These are phyloP conservation scores for Ptilodon capucinus DNA, from an alignment of 2,888 invertebrate species.

Conservation along the genomic window DNA sequence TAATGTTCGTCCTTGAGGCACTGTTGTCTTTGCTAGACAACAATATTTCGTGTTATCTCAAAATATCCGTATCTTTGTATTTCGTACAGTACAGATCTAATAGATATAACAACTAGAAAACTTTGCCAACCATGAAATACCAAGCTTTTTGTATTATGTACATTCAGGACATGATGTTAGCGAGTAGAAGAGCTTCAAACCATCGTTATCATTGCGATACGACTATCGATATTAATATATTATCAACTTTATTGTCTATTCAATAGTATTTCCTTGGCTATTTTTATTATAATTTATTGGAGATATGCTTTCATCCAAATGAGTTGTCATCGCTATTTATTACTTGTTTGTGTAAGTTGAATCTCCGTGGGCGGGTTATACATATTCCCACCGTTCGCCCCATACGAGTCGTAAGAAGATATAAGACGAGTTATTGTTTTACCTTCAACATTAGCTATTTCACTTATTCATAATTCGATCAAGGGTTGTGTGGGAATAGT, in stretches of 20 bases:
- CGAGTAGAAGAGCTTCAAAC: conserved; percentile 1
- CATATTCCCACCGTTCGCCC: not conserved
- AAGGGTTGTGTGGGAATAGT: too few relatives aligned
- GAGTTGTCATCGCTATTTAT: conserved; percentile 24
- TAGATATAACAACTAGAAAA: not conserved
- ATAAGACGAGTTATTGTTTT: too few relatives aligned
- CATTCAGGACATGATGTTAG: not conserved
- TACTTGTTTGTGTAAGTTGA: not conserved
- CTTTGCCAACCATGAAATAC: not conserved
- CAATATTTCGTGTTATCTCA: too few relatives aligned
- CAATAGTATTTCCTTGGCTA: conserved; percentile 35
- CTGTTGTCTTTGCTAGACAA: too few relatives aligned
- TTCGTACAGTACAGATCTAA: too few relatives aligned
- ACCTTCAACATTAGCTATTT: too few relatives aligned
- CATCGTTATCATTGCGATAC: conserved; percentile 24
- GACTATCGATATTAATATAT: conserved; percentile 32
- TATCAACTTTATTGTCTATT: conserved; percentile 36
- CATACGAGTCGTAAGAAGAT: not conserved
- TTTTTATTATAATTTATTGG: conserved; percentile 30
- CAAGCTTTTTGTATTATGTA: not conserved
- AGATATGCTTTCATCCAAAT: conserved; percentile 18
- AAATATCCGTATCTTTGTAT: too few relatives aligned
- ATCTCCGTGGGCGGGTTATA: not conserved
- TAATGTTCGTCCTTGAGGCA: too few relatives aligned
- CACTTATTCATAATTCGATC: too few relatives aligned